Evolutionary conservation across 1,140 invertebrate genomes (phyloP), one percentile per base, ranked within the genome.

Genomic region (Drosophila pallidifrons): DNA sequence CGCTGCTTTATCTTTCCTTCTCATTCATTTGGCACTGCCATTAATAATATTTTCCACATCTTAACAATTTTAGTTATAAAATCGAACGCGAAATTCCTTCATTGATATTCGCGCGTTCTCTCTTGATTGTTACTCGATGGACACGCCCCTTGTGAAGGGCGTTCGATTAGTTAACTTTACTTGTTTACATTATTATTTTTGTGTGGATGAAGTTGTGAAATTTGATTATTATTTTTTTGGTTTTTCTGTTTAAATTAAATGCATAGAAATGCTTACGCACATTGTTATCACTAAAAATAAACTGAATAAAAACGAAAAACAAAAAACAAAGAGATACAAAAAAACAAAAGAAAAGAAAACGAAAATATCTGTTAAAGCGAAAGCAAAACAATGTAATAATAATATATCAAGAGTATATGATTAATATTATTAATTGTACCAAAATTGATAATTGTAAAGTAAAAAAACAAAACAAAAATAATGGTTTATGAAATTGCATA

Each of bases 391-490:
- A 59, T 73, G 63, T 73, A 73, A 73, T 55, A 73, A 73, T 55
- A 71, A 71, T 59, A 68, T 58, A 59, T 38, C 15, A 46, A 70
- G 28, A 46, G 51, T 67, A 73, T 75, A 75, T 69, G 25, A 75
- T 57, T 15, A 74, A 70, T 70, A 75, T 57, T 67, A 74, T 67
- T 82, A 86, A 89, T 76, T 89, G 81, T 90, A 89, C 75, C 86
- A 80, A 86, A 81, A 86, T 89, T 89, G 77, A 90, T 86, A 81
- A 81, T 54, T 88, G 86, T 89, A 90, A 89, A 80, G 79, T 79
- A 68, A 82, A 79, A 46, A 38, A 74, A 47, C 70, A 6, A 46
- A 47, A 35, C 13, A 58, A 47, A 60, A 58, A 52, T 68, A 82
- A 75, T 38, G 71, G 82, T 83, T 88, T 79, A 87, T 74, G 82